Conservation (phyloP, 2,888 invertebrate genomes). For the Lasius fuliginosus region DNA sequence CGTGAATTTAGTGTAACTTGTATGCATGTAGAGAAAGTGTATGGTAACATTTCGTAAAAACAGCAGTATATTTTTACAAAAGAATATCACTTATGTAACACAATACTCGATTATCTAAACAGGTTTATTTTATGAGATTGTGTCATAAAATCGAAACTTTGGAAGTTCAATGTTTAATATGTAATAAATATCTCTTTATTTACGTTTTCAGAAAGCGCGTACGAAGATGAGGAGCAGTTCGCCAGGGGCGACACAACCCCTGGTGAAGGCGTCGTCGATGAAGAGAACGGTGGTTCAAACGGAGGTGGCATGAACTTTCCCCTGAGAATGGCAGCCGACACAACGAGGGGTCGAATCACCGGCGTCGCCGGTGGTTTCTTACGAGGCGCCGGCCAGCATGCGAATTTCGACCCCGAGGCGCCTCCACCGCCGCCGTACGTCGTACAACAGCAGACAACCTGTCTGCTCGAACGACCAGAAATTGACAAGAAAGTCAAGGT, state of each 20-base stretch:
- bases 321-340: slow-evolving; percentile 76
- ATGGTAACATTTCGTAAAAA: neutral
- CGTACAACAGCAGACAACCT: slow-evolving; percentile 83
- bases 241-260: slow-evolving; percentile 84
- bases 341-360: slow-evolving; percentile 61
- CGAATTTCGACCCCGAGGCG: slow-evolving; percentile 88
- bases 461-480: slow-evolving; percentile 89
- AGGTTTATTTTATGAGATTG: neutral
- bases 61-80: neutral
- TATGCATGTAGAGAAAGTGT: too few species aligned
- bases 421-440: slow-evolving; percentile 84
- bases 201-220: slow-evolving; percentile 87
- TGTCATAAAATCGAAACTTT: neutral
- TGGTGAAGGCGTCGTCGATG: slow-evolving; percentile 79
- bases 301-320: slow-evolving; percentile 39
- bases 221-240: slow-evolving; percentile 88
- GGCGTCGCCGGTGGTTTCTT: slow-evolving; percentile 70
- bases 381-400: slow-evolving; percentile 78
- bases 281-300: slow-evolving; percentile 62
- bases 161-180: neutral
- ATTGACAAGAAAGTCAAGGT: slow-evolving; percentile 93
- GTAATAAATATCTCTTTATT: neutral
- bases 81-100: neutral
- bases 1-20: neutral
- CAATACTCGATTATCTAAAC: neutral